Conservation (phyloP, 2,888 invertebrate genomes). For the Meteorus colon region DNA sequence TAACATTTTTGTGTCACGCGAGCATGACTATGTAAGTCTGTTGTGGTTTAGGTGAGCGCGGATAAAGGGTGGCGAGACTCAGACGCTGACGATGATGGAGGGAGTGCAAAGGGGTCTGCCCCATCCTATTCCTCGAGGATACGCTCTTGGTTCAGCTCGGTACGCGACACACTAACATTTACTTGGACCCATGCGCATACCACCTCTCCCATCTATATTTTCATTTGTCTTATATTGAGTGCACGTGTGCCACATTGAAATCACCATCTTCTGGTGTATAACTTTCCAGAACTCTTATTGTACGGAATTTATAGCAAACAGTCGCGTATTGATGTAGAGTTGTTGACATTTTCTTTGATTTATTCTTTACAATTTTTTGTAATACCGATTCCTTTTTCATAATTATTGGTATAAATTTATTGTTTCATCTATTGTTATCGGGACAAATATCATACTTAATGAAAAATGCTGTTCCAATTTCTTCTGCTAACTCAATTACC, state of each 20-base stretch:
- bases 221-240: constrained; percentile 18
- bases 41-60: constrained; percentile 72
- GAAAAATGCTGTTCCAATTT: constrained; percentile 61
- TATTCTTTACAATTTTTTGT: background rate
- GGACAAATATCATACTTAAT: background rate
- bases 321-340: background rate
- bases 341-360: background rate
- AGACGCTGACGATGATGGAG: constrained; percentile 68
- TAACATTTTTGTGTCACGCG: constrained; percentile 19
- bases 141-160: constrained; percentile 73
- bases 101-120: constrained; percentile 66
- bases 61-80: constrained; percentile 71
- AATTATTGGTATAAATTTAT: no score
- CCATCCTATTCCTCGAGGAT: constrained; percentile 72
- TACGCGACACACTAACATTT: constrained; percentile 71
- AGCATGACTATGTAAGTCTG: constrained; percentile 67
- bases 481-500: constrained; percentile 62
- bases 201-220: constrained; percentile 46
- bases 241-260: constrained; percentile 13
- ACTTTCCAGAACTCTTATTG: background rate
- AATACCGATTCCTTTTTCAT: no score
- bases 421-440: background rate
- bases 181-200: constrained; percentile 72
- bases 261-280: constrained; percentile 1
- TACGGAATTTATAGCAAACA: background rate